These are phyloP conservation scores for Gavia stellata DNA, from an alignment of 2,113 vertebrate species.

Conservation along the genomic window DNA sequence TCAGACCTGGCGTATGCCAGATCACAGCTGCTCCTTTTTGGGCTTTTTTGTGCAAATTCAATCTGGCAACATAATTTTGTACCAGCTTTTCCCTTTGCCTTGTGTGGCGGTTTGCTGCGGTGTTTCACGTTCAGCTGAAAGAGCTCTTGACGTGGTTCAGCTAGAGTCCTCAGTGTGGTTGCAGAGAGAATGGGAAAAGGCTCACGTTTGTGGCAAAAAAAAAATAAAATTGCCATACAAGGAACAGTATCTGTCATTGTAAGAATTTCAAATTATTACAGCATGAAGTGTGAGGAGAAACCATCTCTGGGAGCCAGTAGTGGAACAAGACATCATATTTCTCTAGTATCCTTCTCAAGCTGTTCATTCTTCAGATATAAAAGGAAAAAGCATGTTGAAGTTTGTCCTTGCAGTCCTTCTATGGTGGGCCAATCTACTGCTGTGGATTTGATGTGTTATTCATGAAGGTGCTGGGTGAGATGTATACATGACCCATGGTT, in stretches of 20 bases:
- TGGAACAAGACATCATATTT: neutral
- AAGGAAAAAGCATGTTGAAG: neutral
- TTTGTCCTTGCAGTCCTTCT: neutral
- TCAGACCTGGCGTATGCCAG: accelerated
- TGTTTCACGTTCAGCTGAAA: neutral
- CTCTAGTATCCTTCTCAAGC: neutral
- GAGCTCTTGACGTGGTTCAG: neutral
- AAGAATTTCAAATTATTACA: neutral
- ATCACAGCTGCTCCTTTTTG: neutral
- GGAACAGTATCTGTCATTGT: neutral
- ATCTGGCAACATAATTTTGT: neutral
- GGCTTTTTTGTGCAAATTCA: neutral
- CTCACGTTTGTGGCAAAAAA: neutral
- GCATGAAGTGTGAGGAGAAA: neutral
- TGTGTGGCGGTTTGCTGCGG: neutral
- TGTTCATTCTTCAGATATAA: neutral
- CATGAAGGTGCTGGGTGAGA: neutral
- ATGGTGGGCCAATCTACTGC: accelerated
- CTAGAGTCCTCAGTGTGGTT: neutral
- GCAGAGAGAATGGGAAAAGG: neutral
- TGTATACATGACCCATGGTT: too few species aligned
- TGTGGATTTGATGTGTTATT: neutral
- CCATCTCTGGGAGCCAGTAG: neutral
- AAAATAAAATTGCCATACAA: neutral
- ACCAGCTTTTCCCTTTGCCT: neutral